Percentiles rank a stretch among this genome's conserved stretches.
Evolutionary conservation across 64 coral and sea anemone species (phyloP).

Genomic region (Stichodactyla mertensii): DNA sequence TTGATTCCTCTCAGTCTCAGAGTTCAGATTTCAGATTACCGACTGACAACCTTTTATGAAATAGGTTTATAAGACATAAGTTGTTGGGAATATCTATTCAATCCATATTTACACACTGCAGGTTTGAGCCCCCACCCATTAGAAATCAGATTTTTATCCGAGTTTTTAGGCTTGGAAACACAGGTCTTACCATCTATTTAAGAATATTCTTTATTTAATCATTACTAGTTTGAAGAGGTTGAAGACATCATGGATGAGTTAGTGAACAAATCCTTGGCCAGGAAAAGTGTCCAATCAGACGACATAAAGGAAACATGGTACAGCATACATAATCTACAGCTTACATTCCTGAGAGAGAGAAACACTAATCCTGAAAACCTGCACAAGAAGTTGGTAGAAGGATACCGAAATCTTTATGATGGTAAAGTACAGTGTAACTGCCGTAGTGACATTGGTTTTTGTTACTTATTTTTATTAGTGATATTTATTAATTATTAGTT

Average conservation of each 20-base stretch:
- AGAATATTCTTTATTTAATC: neutral
- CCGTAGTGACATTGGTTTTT: no score
- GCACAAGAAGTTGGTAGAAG: conserved; percentile 70
- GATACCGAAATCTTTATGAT: conserved; percentile 49
- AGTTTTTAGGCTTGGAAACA: no score
- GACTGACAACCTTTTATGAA: no score
- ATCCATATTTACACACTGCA: no score
- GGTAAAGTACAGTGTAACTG: neutral
- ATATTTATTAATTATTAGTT: no score
- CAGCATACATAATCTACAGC: conserved; percentile 81
- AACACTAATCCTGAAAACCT: conserved; percentile 22
- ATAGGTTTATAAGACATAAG: no score
- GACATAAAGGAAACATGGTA: conserved; percentile 42
- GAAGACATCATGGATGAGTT: conserved; percentile 93
- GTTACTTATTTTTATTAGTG: no score
- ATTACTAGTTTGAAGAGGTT: conserved; percentile 68
- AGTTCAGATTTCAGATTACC: no score
- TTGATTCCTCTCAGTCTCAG: no score
- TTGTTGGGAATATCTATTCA: no score
- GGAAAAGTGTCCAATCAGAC: conserved; percentile 51
- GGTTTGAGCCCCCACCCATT: no score
- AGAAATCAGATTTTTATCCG: no score
- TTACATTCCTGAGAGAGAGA: conserved; percentile 68
- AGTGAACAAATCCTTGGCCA: conserved; percentile 91
- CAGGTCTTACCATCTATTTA: neutral